These are phyloP conservation scores for Dipus sagitta DNA, from an alignment of 2,797 vertebrate species.

Conservation along the genomic window DNA sequence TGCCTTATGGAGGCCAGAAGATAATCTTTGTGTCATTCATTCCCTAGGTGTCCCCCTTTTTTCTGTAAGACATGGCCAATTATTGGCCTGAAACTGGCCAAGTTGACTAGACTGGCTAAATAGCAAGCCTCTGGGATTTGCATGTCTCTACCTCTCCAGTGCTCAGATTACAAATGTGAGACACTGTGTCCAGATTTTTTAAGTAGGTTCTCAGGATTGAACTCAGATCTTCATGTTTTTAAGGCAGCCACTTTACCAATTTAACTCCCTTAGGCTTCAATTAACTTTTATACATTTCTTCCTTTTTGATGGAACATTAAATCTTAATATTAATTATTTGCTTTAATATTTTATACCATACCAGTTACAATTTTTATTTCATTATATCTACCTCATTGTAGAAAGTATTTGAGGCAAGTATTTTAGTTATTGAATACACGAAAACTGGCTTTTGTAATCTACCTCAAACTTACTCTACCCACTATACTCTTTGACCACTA, in stretches of 20 bases:
- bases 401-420: conserved; percentile 1
- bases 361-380: conserved; percentile 24
- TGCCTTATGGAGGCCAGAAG: no score
- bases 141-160: no score
- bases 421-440: conserved; percentile 34
- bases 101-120: no score
- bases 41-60: no score
- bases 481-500: not conserved
- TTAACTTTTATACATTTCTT: not conserved
- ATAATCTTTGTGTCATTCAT: no score
- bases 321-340: not conserved
- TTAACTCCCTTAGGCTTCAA: not conserved
- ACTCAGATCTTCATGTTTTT: not conserved
- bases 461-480: not conserved
- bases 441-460: not conserved
- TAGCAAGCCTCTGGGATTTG: no score
- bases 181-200: not conserved
- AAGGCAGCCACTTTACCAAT: not conserved
- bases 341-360: conserved; percentile 42
- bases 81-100: no score
- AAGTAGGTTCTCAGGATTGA: no score
- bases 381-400: not conserved
- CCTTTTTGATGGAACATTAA: not conserved
- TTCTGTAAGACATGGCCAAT: no score
- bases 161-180: no score